phyloP scores from a whole-genome alignment of 2,888 invertebrate genomes.

The Chydorus sphaericus region DNA sequence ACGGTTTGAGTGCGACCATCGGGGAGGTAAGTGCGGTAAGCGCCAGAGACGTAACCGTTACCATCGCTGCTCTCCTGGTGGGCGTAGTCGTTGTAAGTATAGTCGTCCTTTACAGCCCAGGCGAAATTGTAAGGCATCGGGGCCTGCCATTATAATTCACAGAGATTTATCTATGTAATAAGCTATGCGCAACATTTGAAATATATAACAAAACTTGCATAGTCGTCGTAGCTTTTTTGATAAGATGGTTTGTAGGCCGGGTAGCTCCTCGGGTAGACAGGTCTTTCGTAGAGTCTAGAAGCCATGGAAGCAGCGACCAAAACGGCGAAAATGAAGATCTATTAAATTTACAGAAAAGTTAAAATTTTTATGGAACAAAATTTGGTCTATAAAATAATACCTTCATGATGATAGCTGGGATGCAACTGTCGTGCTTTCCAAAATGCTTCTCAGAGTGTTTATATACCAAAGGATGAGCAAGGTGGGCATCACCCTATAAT shows the following conservation, averaged over 20 bases:
- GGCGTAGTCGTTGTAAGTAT: conserved; percentile 59
- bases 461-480: too few species aligned
- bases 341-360: background rate
- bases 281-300: background rate
- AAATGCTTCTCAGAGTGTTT: too few species aligned
- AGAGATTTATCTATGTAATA: conserved; percentile 47
- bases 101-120: conserved; percentile 13
- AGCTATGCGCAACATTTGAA: conserved; percentile 78
- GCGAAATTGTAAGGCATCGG: conserved; percentile 13
- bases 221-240: too few species aligned
- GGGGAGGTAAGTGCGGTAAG: conserved; percentile 12
- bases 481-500: too few species aligned
- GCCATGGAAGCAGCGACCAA: background rate
- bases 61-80: conserved; percentile 31
- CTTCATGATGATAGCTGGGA: too few species aligned
- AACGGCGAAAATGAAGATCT: conserved; percentile 8
- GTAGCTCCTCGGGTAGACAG: background rate
- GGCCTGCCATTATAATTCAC: conserved; percentile 36
- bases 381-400: too few species aligned
- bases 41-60: conserved; percentile 12
- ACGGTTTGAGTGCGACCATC: conserved; percentile 13
- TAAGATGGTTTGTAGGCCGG: too few species aligned
- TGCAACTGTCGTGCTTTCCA: too few species aligned
- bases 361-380: too few species aligned
- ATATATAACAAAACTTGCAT: too few species aligned